Percentiles rank a stretch among this genome's conserved stretches.
Conservation (phyloP, 2,797 vertebrate species). For the Diglossa cyanea region DNA sequence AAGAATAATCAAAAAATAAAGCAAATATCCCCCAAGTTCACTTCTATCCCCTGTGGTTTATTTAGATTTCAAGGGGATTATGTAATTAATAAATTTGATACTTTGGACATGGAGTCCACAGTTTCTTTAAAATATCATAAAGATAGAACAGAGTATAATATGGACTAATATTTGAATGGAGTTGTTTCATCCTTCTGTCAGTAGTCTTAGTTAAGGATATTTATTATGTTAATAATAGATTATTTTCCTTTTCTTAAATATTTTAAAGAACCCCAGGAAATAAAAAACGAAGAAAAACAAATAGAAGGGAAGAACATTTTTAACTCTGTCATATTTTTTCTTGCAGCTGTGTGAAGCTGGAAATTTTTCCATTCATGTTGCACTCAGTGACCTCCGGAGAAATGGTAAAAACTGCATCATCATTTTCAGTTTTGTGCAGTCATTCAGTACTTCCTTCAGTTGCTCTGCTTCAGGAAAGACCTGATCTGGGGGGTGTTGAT, state of each 20-base stretch:
- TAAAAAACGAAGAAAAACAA: not conserved
- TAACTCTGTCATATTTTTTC: slow-evolving; percentile 21
- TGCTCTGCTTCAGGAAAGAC: not conserved
- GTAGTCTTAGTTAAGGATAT: not conserved
- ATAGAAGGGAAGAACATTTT: not conserved
- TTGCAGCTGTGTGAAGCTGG: slow-evolving; percentile 88
- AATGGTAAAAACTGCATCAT: slow-evolving; percentile 76
- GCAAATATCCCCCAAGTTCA: not conserved
- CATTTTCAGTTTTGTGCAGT: not conserved
- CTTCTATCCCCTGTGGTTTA: not conserved
- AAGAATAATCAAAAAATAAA: not conserved
- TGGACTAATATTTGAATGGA: not conserved
- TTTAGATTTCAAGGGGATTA: not conserved
- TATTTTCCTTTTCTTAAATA: not conserved
- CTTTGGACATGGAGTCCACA: not conserved
- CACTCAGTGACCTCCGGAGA: slow-evolving; percentile 78
- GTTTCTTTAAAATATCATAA: not conserved
- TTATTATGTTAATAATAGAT: not conserved
- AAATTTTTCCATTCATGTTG: slow-evolving; percentile 88
- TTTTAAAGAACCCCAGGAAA: not conserved
- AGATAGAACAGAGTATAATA: not conserved
- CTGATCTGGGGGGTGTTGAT: not conserved
- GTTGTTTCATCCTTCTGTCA: not conserved
- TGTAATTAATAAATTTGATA: not conserved
- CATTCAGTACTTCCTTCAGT: not conserved